Percentiles rank a stretch among this genome's conserved stretches.
These are phyloP conservation scores for Oncorhynchus mykiss DNA, from an alignment of 2,113 vertebrate species.

Conservation along the genomic window DNA sequence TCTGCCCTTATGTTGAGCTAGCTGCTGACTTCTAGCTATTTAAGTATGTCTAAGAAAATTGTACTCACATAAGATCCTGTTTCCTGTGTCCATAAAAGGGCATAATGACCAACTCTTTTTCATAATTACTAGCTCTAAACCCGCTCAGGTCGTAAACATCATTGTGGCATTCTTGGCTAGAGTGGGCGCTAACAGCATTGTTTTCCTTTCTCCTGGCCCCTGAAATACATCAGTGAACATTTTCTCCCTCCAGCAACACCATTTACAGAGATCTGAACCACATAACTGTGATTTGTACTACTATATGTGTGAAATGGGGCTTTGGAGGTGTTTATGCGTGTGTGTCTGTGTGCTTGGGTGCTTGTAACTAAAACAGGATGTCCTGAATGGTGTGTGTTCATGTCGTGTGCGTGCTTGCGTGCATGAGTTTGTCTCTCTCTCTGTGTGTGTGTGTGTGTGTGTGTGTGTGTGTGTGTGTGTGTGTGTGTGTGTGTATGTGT, in stretches of 20 bases:
- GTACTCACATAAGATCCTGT: slow-evolving; percentile 41
- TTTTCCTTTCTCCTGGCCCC: slow-evolving; percentile 1
- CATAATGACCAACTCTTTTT: slow-evolving; percentile 57
- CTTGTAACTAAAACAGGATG: too few species aligned
- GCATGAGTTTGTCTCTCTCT: too few species aligned
- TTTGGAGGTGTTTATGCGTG: not conserved
- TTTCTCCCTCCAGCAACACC: not conserved
- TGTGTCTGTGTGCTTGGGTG: not conserved
- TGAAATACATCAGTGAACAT: not conserved
- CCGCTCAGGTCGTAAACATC: slow-evolving; percentile 50
- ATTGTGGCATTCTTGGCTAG: slow-evolving; percentile 38
- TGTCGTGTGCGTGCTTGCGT: too few species aligned
- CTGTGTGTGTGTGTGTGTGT: not conserved
- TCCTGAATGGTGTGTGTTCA: not conserved
- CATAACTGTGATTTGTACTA: too few species aligned
- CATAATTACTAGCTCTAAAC: slow-evolving; percentile 51
- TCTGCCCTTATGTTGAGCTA: slow-evolving; percentile 5
- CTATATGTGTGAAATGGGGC: not conserved
- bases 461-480: not conserved
- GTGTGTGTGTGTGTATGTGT: not conserved
- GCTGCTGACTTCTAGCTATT: slow-evolving; percentile 19
- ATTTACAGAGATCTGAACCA: too few species aligned
- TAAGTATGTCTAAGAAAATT: slow-evolving; percentile 48
- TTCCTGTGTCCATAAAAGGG: not conserved
- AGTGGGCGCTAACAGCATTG: not conserved